Base-by-base conservation (phyloP, 2,797 vertebrate genomes). In the Centroberyx gerrardi region DNA sequence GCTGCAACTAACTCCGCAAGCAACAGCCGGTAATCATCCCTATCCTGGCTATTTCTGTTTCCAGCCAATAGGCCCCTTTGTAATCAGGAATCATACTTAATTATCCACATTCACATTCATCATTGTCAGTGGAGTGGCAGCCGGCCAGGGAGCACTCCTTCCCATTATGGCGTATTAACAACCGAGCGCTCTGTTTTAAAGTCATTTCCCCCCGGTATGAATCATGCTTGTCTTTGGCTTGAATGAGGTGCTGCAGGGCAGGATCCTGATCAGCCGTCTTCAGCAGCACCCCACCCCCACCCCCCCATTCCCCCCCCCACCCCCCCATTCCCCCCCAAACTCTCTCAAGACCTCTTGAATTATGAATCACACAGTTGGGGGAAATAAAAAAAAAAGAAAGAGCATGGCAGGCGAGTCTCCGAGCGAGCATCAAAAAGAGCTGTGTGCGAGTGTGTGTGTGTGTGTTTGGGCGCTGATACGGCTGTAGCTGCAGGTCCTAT, bases 21-120 rank as follows among this genome's bases (percentile, higher is more conserved):
- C 29, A 58, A 22, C 5, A 14, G 9, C 36, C n/a, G 17, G 15
- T 48, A 33, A 63, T 31, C 40, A 63, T 46, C 48, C 36, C 36
- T 31, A 4, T 28, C 51, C 49, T 27, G 42, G 27, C 42, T 53
- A 33, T 62, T 73, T 72, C 36, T 55, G 31, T 76, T 66, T 59
- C 2, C 28, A 29, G 14, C n/a, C 13, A 33, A 53, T 68, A 60
- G 2, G 62, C 28, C 38, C 17, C 40, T 53, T 44, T 51, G 0
- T 54, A 77, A 67, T 76, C 52, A 58, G 44, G 18, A 46, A 63
- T 62, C 56, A 31, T 28, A 66, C 27, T 38, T 36, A 13, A 68
- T 63, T 68, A 68, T 40, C 40, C 53, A 36, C 55, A 17, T 28
- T 61, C 5, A 44, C 27, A 67, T 69, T 68, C 33, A 63, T 68